These are phyloP conservation scores for Zaprionus lineosus DNA, from an alignment of 2,888 invertebrate species.

Conservation along the genomic window DNA sequence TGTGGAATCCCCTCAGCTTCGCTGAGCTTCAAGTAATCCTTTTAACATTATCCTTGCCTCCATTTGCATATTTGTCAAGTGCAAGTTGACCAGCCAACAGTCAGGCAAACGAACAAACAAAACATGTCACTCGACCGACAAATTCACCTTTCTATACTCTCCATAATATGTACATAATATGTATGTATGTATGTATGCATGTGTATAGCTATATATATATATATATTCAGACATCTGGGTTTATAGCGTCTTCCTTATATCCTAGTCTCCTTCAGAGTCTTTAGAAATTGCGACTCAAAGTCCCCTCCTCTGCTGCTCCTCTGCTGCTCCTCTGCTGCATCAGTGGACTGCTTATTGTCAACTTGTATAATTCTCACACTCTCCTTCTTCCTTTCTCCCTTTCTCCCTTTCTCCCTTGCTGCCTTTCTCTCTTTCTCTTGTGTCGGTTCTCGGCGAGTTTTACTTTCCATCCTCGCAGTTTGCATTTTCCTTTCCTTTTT, in stretches of 20 bases:
- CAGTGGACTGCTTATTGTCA: conserved; percentile 52
- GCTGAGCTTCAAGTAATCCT: too few relatives aligned
- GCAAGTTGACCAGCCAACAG: conserved; percentile 18
- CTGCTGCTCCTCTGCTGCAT: too few relatives aligned
- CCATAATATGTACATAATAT: too few relatives aligned
- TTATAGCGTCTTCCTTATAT: too few relatives aligned
- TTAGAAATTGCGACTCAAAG: conserved; percentile 39
- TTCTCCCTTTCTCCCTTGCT: neutral
- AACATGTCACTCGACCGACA: conserved; percentile 6
- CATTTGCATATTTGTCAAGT: conserved; percentile 36
- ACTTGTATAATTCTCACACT: conserved; percentile 71
- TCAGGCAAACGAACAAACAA: conserved; percentile 7
- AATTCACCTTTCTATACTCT: conserved; percentile 7
- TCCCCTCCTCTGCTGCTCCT: too few relatives aligned
- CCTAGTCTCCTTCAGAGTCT: neutral
- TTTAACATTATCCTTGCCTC: conserved; percentile 2
- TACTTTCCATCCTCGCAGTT: neutral
- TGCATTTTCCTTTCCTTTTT: conserved; percentile 17
- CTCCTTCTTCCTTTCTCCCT: conserved; percentile 3
- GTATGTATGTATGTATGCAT: too few relatives aligned
- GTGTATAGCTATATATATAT: too few relatives aligned
- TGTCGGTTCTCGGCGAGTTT: too few relatives aligned
- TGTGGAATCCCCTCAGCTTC: too few relatives aligned
- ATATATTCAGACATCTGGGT: too few relatives aligned
- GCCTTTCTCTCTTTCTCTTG: neutral